Conservation (phyloP, 2,113 vertebrate species). For the Lophius piscatorius region DNA sequence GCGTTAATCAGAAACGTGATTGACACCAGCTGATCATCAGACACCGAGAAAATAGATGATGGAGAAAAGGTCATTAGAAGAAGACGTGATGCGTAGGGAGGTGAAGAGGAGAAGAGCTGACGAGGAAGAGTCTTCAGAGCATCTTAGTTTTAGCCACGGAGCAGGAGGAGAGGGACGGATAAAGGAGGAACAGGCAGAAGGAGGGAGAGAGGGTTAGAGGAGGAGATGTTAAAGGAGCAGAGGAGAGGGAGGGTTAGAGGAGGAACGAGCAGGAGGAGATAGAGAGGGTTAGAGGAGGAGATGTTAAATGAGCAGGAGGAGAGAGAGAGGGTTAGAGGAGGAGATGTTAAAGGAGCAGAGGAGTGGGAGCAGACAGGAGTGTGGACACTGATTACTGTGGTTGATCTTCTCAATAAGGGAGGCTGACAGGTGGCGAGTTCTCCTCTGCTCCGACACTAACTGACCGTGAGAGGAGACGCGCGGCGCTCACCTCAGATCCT, state of each 20-base stretch:
- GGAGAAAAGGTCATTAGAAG: too few relatives aligned
- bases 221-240: conserved; percentile 54
- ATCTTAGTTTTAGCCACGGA: too few relatives aligned
- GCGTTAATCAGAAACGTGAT: too few relatives aligned
- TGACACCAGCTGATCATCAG: not conserved
- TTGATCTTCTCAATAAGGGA: conserved; percentile 92
- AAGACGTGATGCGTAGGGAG: too few relatives aligned
- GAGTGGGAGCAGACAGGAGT: conserved; percentile 56
- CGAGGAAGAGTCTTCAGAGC: conserved; percentile 23
- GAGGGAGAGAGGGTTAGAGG: conserved; percentile 60
- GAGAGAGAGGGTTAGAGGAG: conserved; percentile 57
- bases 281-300: conserved; percentile 58
- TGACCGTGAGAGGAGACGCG: conserved; percentile 99
- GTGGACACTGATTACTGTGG: conserved; percentile 79
- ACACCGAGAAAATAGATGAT: conserved; percentile 7
- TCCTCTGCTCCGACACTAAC: conserved; percentile 97
- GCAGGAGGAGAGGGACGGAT: conserved; percentile 66
- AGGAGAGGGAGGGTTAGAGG: conserved; percentile 53
- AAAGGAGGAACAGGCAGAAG: conserved; percentile 55
- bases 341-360: conserved; percentile 55
- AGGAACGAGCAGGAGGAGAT: conserved; percentile 71
- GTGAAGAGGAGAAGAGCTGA: not conserved
- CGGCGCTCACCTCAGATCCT: conserved; percentile 92
- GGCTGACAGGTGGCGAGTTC: conserved; percentile 93
- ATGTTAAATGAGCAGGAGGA: conserved; percentile 61